Evolutionary conservation across 1,140 invertebrate genomes (phyloP), one percentile per base, ranked within the genome.

Genomic region (Sipha flava): DNA sequence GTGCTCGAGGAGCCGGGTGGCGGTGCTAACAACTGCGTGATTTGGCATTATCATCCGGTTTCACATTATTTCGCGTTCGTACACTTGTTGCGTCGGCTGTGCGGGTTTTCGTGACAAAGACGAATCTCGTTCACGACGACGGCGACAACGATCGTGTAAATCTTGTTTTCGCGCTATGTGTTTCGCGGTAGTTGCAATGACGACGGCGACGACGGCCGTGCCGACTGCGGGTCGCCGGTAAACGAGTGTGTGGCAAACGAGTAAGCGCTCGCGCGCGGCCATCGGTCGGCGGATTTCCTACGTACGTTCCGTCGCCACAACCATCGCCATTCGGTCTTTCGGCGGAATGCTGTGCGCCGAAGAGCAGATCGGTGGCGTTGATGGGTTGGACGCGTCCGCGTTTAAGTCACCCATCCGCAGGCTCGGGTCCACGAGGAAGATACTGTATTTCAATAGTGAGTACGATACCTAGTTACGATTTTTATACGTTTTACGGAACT

Each of bases 391-490:
- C 84, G 88, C 88, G 80, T 89, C 89, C 79, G 80, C 80, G 49
- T 79, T 81, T 23, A 91, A 91, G 83, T 92, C 91, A 77, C 91
- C 92, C 47, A 92, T 93, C 85, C 91, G 91, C 85, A 87, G 91
- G 57, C 88, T 93, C 80, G 92, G 92, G 83, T 93, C 92, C 72
- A 92, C 92, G 16, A 89, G 92, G 83, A 93, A 93, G 85, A 87
- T 93, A 79, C 87, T 92, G 21, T 89, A 91, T 79, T 92, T 92
- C 83, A 92, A 90, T 84, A 93, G 92, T 93, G 86, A 92, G 91
- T 91, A 80, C 73, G 34, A 10, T 40, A 10, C 10, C 10, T 40
- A 10, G 37, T 6, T 40, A 40, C 37, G 5, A 40, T 6, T 40
- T 37, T 62, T 37, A 16, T 37, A n/a, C n/a, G n/a, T n/a, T n/a